A percentile compares a stretch with the other conserved stretches of the same genome.
phyloP scores from a whole-genome alignment of 1,140 invertebrate species.

The Vanessa atalanta region DNA sequence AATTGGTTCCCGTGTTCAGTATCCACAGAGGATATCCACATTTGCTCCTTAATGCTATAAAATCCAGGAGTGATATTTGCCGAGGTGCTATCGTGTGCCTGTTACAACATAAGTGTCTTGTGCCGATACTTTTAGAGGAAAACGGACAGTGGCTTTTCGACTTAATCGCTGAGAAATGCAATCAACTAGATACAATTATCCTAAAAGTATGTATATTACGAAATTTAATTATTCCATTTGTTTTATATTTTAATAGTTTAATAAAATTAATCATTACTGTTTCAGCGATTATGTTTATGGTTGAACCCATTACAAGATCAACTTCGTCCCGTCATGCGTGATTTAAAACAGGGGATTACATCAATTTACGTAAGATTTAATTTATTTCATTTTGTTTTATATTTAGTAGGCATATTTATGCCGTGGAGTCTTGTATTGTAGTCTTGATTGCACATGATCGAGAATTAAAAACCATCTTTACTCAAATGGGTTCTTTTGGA shows the following conservation, averaged over 20 bases:
- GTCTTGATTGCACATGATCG: too few species aligned
- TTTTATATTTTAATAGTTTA: background rate
- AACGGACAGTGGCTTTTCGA: slow-evolving; percentile 71
- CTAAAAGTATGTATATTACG: slow-evolving; percentile 53
- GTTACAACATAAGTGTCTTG: slow-evolving; percentile 51
- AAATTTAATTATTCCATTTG: background rate
- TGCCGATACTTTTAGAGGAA: slow-evolving; percentile 66
- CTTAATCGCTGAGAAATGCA: slow-evolving; percentile 62
- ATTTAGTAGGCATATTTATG: too few species aligned
- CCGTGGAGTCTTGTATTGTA: too few species aligned
- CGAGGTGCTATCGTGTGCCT: slow-evolving; percentile 61
- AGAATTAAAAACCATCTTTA: too few species aligned
- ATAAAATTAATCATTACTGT: slow-evolving; percentile 29
- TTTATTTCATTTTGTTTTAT: too few species aligned
- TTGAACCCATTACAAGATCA: slow-evolving; percentile 73
- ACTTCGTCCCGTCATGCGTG: slow-evolving; percentile 64
- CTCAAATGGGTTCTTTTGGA: too few species aligned
- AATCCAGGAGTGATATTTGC: slow-evolving; percentile 55
- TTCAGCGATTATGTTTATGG: slow-evolving; percentile 68
- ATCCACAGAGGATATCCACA: slow-evolving; percentile 57
- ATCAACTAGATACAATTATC: slow-evolving; percentile 62
- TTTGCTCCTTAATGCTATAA: slow-evolving; percentile 57
- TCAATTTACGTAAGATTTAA: slow-evolving; percentile 63
- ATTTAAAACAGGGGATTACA: slow-evolving; percentile 71
- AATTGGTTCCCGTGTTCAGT: slow-evolving; percentile 64